Percentiles rank a stretch among this genome's conserved stretches.
Conservation (phyloP, 2,113 vertebrate genomes). For the Ibidorhyncha struthersii region DNA sequence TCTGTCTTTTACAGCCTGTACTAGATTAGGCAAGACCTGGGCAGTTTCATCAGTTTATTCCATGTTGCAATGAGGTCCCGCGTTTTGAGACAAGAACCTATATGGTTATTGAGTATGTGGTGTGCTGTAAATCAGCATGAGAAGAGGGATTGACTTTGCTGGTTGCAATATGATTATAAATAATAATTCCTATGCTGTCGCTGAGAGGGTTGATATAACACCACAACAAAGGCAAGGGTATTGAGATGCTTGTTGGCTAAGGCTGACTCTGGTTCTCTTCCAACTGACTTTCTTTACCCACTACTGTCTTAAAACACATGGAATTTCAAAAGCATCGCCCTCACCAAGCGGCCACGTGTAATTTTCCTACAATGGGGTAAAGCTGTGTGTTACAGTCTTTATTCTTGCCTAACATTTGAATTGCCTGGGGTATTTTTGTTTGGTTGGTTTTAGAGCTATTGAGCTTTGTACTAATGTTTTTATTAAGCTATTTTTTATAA, state of each 20-base stretch:
- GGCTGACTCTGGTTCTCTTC: not conserved
- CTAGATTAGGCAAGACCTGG: not conserved
- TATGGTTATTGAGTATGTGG: not conserved
- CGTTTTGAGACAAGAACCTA: not conserved
- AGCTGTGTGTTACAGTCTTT: not conserved
- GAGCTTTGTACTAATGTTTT: not conserved
- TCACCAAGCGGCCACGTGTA: not conserved
- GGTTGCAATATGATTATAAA: not conserved
- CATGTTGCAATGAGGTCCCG: not conserved
- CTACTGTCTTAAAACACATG: not conserved
- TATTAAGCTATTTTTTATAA: not conserved
- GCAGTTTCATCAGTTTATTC: not conserved
- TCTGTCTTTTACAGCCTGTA: not conserved
- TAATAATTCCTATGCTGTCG: not conserved
- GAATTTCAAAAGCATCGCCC: not conserved
- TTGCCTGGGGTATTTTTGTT: not conserved
- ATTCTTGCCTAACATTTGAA: not conserved
- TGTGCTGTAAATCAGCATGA: not conserved
- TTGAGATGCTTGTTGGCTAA: rapidly evolving
- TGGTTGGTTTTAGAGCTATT: not conserved
- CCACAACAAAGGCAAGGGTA: not conserved
- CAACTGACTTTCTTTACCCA: not conserved
- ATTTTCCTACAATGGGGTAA: not conserved
- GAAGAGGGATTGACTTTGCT: not conserved
- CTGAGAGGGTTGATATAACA: not conserved